Conservation (phyloP, 1,140 invertebrate genomes). For the Trinorchestia longiramus region DNA sequence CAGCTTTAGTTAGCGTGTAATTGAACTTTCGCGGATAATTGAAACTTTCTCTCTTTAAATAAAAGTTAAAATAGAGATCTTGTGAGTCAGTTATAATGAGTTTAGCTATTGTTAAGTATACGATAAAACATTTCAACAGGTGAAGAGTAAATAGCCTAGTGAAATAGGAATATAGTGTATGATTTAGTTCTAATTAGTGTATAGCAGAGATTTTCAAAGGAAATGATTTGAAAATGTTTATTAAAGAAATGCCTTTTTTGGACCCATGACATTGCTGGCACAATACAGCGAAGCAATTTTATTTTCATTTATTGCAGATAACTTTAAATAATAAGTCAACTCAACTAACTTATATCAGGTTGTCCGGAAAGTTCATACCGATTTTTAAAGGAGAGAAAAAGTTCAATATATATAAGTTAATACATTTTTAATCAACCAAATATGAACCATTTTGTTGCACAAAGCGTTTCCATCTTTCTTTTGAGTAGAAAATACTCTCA, state of each 20-base stretch:
- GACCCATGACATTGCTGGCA: too few relatives aligned
- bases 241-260: neutral
- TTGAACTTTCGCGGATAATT: neutral
- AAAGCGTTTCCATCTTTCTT: too few relatives aligned
- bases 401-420: too few relatives aligned
- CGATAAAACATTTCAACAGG: neutral
- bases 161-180: neutral
- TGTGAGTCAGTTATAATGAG: neutral
- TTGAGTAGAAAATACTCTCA: too few relatives aligned
- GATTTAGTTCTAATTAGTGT: neutral
- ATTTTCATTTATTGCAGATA: too few relatives aligned
- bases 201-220: neutral
- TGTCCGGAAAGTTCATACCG: too few relatives aligned
- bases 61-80: neutral
- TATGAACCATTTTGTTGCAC: too few relatives aligned
- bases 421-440: too few relatives aligned
- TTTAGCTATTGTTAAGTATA: neutral
- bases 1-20: neutral
- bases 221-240: neutral
- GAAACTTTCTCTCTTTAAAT: neutral
- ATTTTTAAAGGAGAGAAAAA: too few relatives aligned
- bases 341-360: too few relatives aligned
- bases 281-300: too few relatives aligned
- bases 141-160: neutral
- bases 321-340: too few relatives aligned